Conservation (phyloP, 2,888 invertebrate genomes). For the Meganola albula region DNA sequence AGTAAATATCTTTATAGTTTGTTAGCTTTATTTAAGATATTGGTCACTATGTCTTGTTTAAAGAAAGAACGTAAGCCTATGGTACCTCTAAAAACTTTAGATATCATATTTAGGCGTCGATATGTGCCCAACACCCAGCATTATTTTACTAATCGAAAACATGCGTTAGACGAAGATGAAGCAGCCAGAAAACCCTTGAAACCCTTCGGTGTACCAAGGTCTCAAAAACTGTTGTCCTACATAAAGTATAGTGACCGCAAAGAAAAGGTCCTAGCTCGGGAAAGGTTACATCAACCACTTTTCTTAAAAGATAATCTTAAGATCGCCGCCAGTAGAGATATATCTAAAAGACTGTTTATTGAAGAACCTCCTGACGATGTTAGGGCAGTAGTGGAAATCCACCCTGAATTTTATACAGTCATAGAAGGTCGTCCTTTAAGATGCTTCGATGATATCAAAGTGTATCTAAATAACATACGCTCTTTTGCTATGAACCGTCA, state of each 20-base stretch:
- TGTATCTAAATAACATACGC: conserved; percentile 76
- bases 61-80: conserved; percentile 58
- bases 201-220: conserved; percentile 57
- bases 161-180: conserved; percentile 37
- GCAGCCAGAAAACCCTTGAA: conserved; percentile 34
- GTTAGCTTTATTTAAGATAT: no score
- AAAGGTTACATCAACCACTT: conserved; percentile 49
- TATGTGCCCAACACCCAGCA: conserved; percentile 65
- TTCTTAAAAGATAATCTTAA: conserved; percentile 60
- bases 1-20: no score
- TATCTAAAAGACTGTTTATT: conserved; percentile 77
- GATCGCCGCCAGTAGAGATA: conserved; percentile 66
- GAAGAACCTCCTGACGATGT: conserved; percentile 74
- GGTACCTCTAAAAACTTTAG: conserved; percentile 63
- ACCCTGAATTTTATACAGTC: conserved; percentile 80
- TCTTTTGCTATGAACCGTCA: conserved; percentile 70
- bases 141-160: conserved; percentile 64
- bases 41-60: conserved; percentile 45
- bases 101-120: conserved; percentile 66
- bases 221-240: conserved; percentile 64
- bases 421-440: conserved; percentile 79
- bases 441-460: conserved; percentile 75
- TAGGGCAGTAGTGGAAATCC: conserved; percentile 80
- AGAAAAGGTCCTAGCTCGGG: conserved; percentile 45
- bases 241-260: conserved; percentile 66